Evolutionary conservation across 2,888 invertebrate genomes (phyloP).

Genomic region (Macropis europaea): DNA sequence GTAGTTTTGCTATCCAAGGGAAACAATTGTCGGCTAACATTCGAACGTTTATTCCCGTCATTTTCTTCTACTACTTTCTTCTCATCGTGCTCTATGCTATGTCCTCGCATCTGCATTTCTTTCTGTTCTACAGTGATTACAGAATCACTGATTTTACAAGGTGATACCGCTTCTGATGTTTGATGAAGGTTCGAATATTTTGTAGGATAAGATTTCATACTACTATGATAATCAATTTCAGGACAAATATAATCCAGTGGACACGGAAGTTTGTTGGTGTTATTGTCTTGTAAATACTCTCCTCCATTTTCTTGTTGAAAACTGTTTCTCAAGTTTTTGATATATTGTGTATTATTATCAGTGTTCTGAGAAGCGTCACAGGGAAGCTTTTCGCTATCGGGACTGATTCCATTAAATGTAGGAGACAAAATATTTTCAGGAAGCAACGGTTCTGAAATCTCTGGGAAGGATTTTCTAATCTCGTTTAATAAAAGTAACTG

Average conservation of each 20-base stretch:
- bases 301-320: not conserved
- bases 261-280: conserved; percentile 3
- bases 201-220: not conserved
- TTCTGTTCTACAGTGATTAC: not conserved
- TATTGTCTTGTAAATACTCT: not conserved
- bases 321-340: not conserved
- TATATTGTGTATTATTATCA: not conserved
- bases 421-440: conserved; percentile 43
- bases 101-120: not conserved
- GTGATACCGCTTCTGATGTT: not conserved
- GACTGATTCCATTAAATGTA: not conserved
- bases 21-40: conserved; percentile 73
- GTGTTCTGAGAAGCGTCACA: too few relatives aligned
- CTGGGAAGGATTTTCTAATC: conserved; percentile 77
- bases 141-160: not conserved
- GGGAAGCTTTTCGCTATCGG: not conserved
- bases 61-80: conserved; percentile 1
- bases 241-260: conserved; percentile 29
- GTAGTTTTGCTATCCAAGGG: conserved; percentile 67
- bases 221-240: not conserved
- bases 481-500: conserved; percentile 82
- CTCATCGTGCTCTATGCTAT: not conserved
- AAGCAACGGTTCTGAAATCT: conserved; percentile 57
- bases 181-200: not conserved
- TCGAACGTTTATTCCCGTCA: conserved; percentile 53